Base-by-base conservation (phyloP, 2,113 vertebrate species). In the Lophochroa leadbeateri region DNA sequence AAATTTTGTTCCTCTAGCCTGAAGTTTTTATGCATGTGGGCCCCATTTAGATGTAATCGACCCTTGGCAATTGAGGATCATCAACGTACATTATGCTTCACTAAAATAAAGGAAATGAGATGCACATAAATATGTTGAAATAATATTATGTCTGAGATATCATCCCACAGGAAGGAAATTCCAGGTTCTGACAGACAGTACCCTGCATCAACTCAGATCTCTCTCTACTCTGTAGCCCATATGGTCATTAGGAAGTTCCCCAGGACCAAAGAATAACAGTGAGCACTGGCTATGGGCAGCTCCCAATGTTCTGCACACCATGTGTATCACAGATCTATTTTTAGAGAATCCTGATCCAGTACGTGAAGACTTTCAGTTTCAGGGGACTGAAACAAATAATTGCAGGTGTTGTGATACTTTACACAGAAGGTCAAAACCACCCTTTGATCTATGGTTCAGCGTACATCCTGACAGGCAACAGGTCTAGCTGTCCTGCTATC, bases 21-120 rank as follows among this genome's bases (percentile, higher is more conserved):
- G 58, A 77, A 70, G 52, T 60, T 46, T 52, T 49, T 53, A 78
- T 77, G 84, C 81, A 94, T 86, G 44, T 91, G 77, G 88, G 61
- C 72, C 68, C 65, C 64, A 94, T 96, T 90, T 84, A 91, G 39
- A 76, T 64, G 29, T 84, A 96, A 96, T 90, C 72, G 58, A 84
- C n/a, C 83, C 47, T 25, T 90, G 82, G 96, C 57, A 1, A 90
- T 53, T 53, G 17, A 94, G 49, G 49, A 86, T 35, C 55, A 70
- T 46, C 74, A 35, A 69, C 0, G 0, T 69, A 82, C 35, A 60
- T 3, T 1, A 28, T 16, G 64, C 29, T 92, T 25, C 65, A 63
- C 49, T 88, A 53, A 86, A 89, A 68, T 55, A 91, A 90, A 93
- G 95, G 94, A 97, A 96, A 97, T 95, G 49, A 96, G 83, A 97